A percentile compares a stretch with the other conserved stretches of the same genome.
Conservation (phyloP, 1,140 invertebrate genomes). For the Listronotus bonariensis region DNA sequence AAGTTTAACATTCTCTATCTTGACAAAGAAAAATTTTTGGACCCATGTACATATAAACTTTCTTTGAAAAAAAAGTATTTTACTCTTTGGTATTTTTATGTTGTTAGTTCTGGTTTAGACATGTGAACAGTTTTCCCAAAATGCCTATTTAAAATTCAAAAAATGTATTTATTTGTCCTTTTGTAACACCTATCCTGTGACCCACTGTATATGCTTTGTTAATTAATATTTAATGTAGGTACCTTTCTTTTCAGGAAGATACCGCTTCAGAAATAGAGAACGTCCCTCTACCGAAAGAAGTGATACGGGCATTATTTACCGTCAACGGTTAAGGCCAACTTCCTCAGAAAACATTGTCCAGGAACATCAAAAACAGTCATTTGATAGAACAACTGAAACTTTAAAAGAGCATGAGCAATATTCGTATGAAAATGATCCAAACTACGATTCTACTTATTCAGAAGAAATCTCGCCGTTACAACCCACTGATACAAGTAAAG, state of each 20-base stretch:
- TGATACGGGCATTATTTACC: neutral
- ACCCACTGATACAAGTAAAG: neutral
- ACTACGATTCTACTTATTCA: neutral
- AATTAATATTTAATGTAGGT: no score
- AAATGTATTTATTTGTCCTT: no score
- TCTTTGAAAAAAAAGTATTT: no score
- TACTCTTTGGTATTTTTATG: no score
- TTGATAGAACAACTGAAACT: conserved; percentile 26
- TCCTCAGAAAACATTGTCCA: conserved; percentile 1
- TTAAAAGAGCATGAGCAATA: conserved; percentile 12
- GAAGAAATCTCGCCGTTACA: conserved; percentile 10
- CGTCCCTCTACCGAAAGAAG: conserved; percentile 10
- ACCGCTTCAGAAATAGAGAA: conserved; percentile 21
- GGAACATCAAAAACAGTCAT: conserved; percentile 8
- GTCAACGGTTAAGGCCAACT: conserved; percentile 20
- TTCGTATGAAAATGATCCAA: conserved; percentile 13
- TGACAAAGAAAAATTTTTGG: no score
- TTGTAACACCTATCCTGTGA: no score
- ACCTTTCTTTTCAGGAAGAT: conserved; percentile 11
- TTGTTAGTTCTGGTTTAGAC: no score
- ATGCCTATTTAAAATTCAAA: no score
- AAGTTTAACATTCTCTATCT: no score
- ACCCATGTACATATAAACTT: no score
- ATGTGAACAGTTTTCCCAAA: no score
- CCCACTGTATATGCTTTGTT: no score